A percentile compares a stretch with the other conserved stretches of the same genome.
phyloP scores from a whole-genome alignment of 2,113 vertebrate genomes.

The Hemiscyllium ocellatum region DNA sequence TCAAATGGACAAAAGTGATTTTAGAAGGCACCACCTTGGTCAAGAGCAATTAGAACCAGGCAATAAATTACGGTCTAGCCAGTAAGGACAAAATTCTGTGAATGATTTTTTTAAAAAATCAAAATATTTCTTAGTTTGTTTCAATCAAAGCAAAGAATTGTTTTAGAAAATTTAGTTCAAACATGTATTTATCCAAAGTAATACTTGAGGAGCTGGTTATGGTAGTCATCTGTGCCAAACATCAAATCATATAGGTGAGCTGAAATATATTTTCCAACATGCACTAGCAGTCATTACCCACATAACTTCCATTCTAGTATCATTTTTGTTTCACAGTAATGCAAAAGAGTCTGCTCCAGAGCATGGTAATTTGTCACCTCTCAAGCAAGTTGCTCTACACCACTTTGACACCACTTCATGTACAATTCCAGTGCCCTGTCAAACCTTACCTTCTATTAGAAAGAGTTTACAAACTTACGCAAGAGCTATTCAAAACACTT shows the following conservation, averaged over 20 bases:
- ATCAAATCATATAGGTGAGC: not conserved
- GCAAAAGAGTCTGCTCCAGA: not conserved
- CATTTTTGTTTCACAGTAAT: not conserved
- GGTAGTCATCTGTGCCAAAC: not conserved
- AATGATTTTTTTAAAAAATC: too few species aligned
- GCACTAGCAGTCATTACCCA: not conserved
- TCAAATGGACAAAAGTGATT: too few species aligned
- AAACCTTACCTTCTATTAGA: not conserved
- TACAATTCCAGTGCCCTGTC: not conserved
- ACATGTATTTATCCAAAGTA: not conserved
- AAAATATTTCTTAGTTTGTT: not conserved
- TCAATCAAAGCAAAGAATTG: not conserved
- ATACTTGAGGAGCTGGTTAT: not conserved
- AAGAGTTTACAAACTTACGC: not conserved
- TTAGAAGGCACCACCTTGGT: too few species aligned
- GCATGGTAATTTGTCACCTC: not conserved
- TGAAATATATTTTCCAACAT: not conserved
- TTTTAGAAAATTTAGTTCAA: not conserved
- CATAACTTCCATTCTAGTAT: not conserved
- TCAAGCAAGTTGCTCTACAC: not conserved
- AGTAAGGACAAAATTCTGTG: too few species aligned
- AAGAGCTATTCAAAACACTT: not conserved
- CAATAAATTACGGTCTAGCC: too few species aligned
- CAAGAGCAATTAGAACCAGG: too few species aligned
- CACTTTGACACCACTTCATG: not conserved